phyloP scores from a whole-genome alignment of 2,888 invertebrate genomes.

The Caprella mutica region DNA sequence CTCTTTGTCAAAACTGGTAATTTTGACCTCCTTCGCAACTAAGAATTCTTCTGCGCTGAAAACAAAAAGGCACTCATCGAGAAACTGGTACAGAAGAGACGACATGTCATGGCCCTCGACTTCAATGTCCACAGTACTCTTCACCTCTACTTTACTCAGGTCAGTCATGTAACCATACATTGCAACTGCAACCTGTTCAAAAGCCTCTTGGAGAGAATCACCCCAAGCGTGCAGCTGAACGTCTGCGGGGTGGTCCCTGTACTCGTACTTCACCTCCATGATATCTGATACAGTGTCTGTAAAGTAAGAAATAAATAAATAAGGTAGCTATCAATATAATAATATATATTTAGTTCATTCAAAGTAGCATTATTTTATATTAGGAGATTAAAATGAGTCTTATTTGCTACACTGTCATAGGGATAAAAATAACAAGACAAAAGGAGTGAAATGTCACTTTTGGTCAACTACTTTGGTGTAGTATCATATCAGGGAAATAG shows the following conservation, averaged over 20 bases:
- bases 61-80: slow-evolving; percentile 84
- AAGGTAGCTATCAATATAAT: too few species aligned
- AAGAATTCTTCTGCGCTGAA: slow-evolving; percentile 78
- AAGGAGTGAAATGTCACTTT: too few species aligned
- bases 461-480: too few species aligned
- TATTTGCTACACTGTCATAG: too few species aligned
- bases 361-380: too few species aligned
- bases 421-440: too few species aligned
- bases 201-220: slow-evolving; percentile 68
- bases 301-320: too few species aligned
- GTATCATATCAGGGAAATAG: too few species aligned
- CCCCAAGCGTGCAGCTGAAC: slow-evolving; percentile 98
- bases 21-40: slow-evolving; percentile 65
- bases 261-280: slow-evolving; percentile 30
- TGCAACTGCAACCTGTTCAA: slow-evolving; percentile 85
- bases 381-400: too few species aligned
- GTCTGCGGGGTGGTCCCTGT: slow-evolving; percentile 89
- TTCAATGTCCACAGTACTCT: slow-evolving; percentile 67
- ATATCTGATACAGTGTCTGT: too few species aligned
- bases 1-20: slow-evolving; percentile 71
- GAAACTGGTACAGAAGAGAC: slow-evolving; percentile 76
- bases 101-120: slow-evolving; percentile 80
- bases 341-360: too few species aligned
- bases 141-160: slow-evolving; percentile 63
- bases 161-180: slow-evolving; percentile 99